Evolutionary conservation across 2,888 invertebrate genomes (phyloP).

Genomic region (Eudemis profundana): DNA sequence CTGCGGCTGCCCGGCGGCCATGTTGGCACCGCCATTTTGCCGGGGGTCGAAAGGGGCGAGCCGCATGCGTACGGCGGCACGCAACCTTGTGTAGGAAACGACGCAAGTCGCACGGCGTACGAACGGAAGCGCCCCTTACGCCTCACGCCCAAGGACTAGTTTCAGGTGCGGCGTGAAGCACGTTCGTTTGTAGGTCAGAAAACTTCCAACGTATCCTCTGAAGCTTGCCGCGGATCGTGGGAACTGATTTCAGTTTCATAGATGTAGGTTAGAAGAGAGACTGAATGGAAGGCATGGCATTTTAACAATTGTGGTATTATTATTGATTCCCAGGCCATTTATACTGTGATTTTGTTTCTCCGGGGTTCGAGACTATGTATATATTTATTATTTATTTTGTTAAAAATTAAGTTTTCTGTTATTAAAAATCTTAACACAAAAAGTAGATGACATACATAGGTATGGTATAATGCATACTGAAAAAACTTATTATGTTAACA

Average conservation of each 20-base stretch:
- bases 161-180: constrained; percentile 59
- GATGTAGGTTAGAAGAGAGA: constrained; percentile 50
- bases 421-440: no score
- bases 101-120: constrained; percentile 66
- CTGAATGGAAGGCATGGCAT: constrained; percentile 29
- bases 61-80: constrained; percentile 84
- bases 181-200: constrained; percentile 80
- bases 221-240: constrained; percentile 78
- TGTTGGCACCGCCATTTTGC: constrained; percentile 85
- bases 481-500: no score
- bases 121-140: constrained; percentile 63
- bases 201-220: constrained; percentile 70
- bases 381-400: no score
- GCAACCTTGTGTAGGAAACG: constrained; percentile 72
- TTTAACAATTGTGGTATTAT: constrained; percentile 21
- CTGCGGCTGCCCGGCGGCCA: constrained; percentile 84
- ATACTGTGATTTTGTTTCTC: not conserved
- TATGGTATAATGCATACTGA: no score
- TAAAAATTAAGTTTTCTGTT: no score
- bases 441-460: no score
- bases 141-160: constrained; percentile 62
- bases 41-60: constrained; percentile 77
- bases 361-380: no score
- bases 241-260: constrained; percentile 77
- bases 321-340: constrained; percentile 18